Percentiles rank a stretch among this genome's conserved stretches.
Evolutionary conservation across 92 coral and sea anemone species (phyloP).

Genomic region (Paramuricea clavata): DNA sequence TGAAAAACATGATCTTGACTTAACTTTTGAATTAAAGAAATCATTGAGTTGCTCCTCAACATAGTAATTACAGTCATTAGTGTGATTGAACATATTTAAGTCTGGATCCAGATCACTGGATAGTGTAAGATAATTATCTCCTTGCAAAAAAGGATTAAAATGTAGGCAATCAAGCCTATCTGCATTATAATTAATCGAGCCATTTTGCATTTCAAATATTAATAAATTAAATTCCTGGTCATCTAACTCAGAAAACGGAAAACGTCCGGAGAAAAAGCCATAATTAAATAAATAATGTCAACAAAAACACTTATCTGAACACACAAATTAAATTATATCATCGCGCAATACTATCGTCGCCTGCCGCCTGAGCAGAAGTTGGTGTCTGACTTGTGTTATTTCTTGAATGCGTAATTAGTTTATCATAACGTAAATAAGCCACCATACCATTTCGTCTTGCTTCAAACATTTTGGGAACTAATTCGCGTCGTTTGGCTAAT

Average conservation of each 20-base stretch:
- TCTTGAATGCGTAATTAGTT: slow-evolving; percentile 36
- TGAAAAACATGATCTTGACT: no score
- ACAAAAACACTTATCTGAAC: no score
- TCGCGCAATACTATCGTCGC: neutral
- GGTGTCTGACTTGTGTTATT: neutral
- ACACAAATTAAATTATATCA: neutral
- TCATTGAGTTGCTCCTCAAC: slow-evolving; percentile 35
- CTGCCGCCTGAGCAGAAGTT: neutral
- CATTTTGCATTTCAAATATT: slow-evolving; percentile 37
- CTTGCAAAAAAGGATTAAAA: slow-evolving; percentile 29
- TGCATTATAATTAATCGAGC: slow-evolving; percentile 2
- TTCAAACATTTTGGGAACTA: slow-evolving; percentile 59
- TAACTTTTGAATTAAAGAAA: neutral
- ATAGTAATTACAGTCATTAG: slow-evolving; percentile 17
- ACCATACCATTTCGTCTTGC: slow-evolving; percentile 48
- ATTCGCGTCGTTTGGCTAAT: slow-evolving; percentile 43
- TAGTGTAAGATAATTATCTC: neutral
- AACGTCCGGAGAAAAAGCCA: neutral
- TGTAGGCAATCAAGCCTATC: slow-evolving; percentile 25
- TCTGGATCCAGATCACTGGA: slow-evolving; percentile 29
- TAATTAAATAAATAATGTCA: neutral
- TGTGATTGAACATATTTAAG: neutral
- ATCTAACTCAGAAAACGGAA: slow-evolving; percentile 35
- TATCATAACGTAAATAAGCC: slow-evolving; percentile 62
- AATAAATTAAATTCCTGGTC: slow-evolving; percentile 14